Evolutionary conservation across 2,113 vertebrate species (phyloP), one percentile per base, ranked within the genome.

Genomic region (Triplophysa rosa): DNA sequence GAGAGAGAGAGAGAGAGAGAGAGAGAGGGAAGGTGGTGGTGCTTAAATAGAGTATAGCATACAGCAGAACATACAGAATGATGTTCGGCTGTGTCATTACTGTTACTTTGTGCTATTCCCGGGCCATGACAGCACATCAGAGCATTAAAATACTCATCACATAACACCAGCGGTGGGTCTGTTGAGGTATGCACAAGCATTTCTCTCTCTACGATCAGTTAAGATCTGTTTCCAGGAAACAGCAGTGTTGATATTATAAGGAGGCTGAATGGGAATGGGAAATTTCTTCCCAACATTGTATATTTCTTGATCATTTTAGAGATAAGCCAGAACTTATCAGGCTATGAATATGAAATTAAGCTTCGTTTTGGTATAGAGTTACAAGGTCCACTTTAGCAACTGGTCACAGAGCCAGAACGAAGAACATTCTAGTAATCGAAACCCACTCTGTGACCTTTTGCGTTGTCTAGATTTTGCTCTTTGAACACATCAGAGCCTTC

Each of bases 91-190:
- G 24, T 61, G 74, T 76, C 59, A 79, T 78, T 78, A 42, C 23
- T 76, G 63, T 71, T 37, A 45, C 58, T 59, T 21, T 40, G 42
- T 16, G 65, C 76, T 84, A 82, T 84, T 82, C 71, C 26, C 69
- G 76, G 65, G 19, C 33, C 26, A 75, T 84, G 80, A 84, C 83
- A 74, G 76, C 75, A 76, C 64, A 76, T 70, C 83, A 81, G 3
- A 65, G 63, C 63, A 66, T 66, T 77, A 54, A 74, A 65, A 24
- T 24, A 49, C 70, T 61, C 17, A 37, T 74, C 64, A 23, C 59
- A 6, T 79, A 64, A 72, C 61, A 14, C 70, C 33, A 42, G 54
- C 8, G 40, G 54, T 72, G 70, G 21, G n/a, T 59, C 29, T 59
- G 40, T 40, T 45, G 42, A 45, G 45, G 10, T n/a, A 70, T 70